Evolutionary conservation across 2,888 invertebrate genomes (phyloP), one percentile per base, ranked within the genome.

Genomic region (Rhagium mordax): DNA sequence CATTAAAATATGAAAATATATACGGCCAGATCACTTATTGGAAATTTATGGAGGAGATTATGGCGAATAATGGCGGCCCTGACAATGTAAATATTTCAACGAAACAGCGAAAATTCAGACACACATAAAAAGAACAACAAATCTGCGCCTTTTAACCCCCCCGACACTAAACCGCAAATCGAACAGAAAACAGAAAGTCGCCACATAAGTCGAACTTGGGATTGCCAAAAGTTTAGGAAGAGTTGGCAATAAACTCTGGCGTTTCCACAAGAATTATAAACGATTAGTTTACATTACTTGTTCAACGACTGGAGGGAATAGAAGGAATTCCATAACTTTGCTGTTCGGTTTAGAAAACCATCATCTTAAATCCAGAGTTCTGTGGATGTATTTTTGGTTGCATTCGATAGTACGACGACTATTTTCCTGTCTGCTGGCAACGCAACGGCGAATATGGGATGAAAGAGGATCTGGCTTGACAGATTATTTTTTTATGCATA

Each of bases 1-100:
- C 53, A 53, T 65, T 53, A 33, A 41, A 65, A 53, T 65, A 65
- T 65, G 65, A 65, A 65, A 65, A 65, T 61, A 21, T 47, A 60
- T 60, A 60, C 59, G 16, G 59, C 1, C 20, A 29, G 29, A 60
- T 60, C 59, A 60, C 59, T 29, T 29, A 33, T 29, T 29, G 59
- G 59, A 8, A 60, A 60, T 60, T 60, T 60, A 60, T 60, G 29
- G 15, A 8, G 33, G 59, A 13, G 59, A 60, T 60, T 60, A 60
- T 15, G 57, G 29, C 6, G 16, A 27, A 57, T 15, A 29, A 57
- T 41, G 20, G 18, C 8, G 10, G 33, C 1, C 41, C 41, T 16
- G 33, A 33, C 29, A 60, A 33, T 60, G 59, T 60, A 29, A 60
- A 41, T 41, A 41, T 41, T 41, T 41, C 41, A 41, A 10, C 3